phyloP scores from a whole-genome alignment of 2,797 vertebrate species.

The Clarias fuscus region DNA sequence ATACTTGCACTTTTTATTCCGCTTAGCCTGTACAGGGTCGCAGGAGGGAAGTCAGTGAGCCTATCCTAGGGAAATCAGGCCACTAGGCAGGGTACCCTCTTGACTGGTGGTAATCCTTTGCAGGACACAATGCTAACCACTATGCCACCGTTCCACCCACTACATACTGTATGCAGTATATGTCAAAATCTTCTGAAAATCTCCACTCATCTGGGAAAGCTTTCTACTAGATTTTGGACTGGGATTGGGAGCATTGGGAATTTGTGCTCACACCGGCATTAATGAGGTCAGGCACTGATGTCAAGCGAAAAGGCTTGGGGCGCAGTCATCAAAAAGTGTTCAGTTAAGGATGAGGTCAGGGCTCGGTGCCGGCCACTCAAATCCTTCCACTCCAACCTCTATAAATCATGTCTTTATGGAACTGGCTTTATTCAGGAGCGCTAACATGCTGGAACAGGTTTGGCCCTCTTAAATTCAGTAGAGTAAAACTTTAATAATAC shows the following conservation, averaged over 20 bases:
- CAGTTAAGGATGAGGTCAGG: background rate
- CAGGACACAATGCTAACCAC: no score
- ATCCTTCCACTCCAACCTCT: background rate
- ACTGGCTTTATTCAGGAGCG: background rate
- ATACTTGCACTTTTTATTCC: no score
- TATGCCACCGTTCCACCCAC: no score
- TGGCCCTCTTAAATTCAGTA: background rate
- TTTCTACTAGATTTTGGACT: background rate
- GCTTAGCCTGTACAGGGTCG: no score
- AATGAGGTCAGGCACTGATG: background rate
- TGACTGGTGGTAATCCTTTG: no score
- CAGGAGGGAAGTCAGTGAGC: no score
- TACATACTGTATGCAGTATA: background rate
- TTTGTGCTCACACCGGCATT: background rate
- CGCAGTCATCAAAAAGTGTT: background rate
- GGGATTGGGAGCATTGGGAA: background rate
- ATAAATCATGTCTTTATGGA: background rate
- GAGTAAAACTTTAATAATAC: background rate
- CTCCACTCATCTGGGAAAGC: background rate
- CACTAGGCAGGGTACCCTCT: no score
- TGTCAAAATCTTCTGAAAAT: background rate
- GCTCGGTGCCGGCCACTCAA: background rate
- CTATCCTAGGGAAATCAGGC: no score
- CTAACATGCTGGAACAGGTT: background rate
- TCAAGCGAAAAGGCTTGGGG: background rate